Base-by-base conservation (phyloP, 2,113 vertebrate species). In the Hippocampus comes region DNA sequence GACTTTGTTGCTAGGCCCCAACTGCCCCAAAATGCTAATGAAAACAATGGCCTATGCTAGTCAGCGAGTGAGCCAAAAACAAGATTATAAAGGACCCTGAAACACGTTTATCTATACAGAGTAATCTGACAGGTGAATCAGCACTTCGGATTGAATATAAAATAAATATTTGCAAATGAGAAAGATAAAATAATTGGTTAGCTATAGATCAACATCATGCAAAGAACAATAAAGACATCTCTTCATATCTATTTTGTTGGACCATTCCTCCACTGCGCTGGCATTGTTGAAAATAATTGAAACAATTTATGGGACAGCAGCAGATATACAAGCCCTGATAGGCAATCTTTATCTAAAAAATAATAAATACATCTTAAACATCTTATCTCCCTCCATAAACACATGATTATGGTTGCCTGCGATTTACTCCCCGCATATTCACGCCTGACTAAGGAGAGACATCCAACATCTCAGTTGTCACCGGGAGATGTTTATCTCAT, bases 321-420 rank as follows among this genome's bases (percentile, higher is more conserved):
- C 61, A 38, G 78, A 70, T 80, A 87, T 82, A 75, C 86, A 84
- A 76, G 73, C 66, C 53, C 57, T 63, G 75, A 85, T 82, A 84
- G 72, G 73, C 73, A 87, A 91, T 87, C 76, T 83, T 71, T 70
- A 65, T 60, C 55, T 74, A 61, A 84, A 84, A 87, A 77, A 81
- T 73, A 69, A 86, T 85, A 88, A 78, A 81, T 73, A 82, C 84
- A 79, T 89, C 89, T 89, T 92, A 93, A 93, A 82, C 84, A 79
- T 89, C 89, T 89, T 92, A 93, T 93, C 92, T 85, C 78, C 81
- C 79, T 85, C 84, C 84, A 86, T 90, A 91, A 92, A 91, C 91
- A 90, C 69, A 80, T 77, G 87, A 91, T 91, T 90, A 91, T 72
- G 72, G 86, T 76, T 63, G 57, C 77, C 78, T 85, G 73, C 70